Conservation (phyloP, 37 sponge, comb jelly and placozoan species). For the Amphimedon queenslandica region DNA sequence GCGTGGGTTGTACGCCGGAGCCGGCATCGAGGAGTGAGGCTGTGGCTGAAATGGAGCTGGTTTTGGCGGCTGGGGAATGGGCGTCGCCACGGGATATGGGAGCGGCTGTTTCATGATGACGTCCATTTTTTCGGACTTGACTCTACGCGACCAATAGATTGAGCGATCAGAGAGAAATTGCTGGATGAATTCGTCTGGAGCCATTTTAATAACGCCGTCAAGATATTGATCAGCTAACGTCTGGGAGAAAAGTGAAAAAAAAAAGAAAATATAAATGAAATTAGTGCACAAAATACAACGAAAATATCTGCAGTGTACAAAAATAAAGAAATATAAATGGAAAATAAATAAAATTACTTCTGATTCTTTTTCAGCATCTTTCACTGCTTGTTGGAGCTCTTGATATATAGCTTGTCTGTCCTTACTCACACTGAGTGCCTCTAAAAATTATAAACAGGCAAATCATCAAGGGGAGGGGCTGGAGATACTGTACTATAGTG, state of each 20-base stretch:
- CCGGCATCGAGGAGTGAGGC: not conserved
- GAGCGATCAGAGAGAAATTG: conserved; percentile 25
- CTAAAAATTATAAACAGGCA: too few relatives aligned
- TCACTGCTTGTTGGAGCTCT: conserved; percentile 19
- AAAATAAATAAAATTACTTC: conserved; percentile 49
- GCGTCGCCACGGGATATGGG: not conserved
- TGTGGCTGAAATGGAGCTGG: conserved; percentile 10
- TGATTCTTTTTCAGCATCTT: conserved; percentile 29
- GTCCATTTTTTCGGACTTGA: conserved; percentile 58
- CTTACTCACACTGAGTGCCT: not conserved
- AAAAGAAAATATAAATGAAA: too few relatives aligned
- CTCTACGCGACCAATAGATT: conserved; percentile 60
- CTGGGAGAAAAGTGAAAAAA: conserved; percentile 27
- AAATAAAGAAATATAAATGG: too few relatives aligned
- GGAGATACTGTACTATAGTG: too few relatives aligned
- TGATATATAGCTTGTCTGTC: conserved; percentile 16
- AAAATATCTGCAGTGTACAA: too few relatives aligned
- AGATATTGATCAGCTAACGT: conserved; percentile 32
- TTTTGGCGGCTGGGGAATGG: not conserved
- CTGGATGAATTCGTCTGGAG: conserved; percentile 38
- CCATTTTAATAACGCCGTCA: conserved; percentile 7
- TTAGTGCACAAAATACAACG: too few relatives aligned
- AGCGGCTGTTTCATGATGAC: conserved; percentile 28
- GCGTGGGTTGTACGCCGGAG: not conserved
- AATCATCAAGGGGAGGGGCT: too few relatives aligned